These are phyloP conservation scores for Sylvilagus floridanus DNA, from an alignment of 2,797 vertebrate species.

Conservation along the genomic window DNA sequence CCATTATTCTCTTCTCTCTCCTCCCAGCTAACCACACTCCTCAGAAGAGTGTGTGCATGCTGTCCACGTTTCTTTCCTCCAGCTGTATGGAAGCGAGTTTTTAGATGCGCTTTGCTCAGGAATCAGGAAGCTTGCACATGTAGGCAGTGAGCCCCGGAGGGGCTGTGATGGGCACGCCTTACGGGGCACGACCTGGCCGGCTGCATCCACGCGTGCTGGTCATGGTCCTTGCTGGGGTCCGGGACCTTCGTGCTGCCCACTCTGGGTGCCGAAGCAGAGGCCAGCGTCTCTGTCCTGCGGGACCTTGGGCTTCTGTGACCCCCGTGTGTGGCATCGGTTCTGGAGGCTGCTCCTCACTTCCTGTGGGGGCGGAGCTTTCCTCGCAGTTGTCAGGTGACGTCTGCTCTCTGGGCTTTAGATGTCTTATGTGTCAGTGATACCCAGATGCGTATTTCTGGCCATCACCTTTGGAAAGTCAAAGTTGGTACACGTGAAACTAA, in stretches of 20 bases:
- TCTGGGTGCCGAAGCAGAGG: neutral
- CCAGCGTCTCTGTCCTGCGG: neutral
- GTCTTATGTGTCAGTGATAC: neutral
- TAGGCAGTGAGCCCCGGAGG: no score
- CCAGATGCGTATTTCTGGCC: neutral
- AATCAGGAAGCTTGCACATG: neutral
- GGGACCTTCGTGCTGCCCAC: neutral
- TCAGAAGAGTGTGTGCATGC: slow-evolving; percentile 6
- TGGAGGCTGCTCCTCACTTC: neutral
- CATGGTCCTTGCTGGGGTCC: neutral
- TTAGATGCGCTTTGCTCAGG: neutral
- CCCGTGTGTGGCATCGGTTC: neutral
- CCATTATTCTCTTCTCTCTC: neutral
- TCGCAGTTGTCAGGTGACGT: neutral
- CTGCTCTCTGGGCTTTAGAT: neutral
- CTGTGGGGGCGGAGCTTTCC: no score
- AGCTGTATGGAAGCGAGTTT: neutral
- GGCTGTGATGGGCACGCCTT: neutral
- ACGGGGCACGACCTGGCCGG: no score
- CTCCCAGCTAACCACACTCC: neutral
- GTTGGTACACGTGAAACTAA: neutral
- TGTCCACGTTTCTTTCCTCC: neutral
- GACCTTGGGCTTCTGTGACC: neutral
- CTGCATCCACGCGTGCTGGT: no score
- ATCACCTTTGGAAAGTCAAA: neutral